A percentile compares a stretch with the other conserved stretches of the same genome.
Conservation (phyloP, 2,113 vertebrate species). For the Cyanistes caeruleus region DNA sequence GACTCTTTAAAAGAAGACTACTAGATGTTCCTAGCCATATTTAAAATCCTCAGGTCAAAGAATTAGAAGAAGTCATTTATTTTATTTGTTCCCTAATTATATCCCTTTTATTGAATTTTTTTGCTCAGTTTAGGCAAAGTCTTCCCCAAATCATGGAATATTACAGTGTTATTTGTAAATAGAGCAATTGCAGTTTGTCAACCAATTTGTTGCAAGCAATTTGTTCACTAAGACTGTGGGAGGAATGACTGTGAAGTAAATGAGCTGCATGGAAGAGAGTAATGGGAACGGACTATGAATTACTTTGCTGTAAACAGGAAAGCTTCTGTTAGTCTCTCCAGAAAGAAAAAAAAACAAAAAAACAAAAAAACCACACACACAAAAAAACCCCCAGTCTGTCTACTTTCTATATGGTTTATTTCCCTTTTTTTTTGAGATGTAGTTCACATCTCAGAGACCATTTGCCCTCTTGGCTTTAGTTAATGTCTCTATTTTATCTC, state of each 20-base stretch:
- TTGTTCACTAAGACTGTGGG: background rate
- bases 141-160: background rate
- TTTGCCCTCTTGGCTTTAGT: background rate
- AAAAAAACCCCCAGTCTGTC: background rate
- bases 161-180: background rate
- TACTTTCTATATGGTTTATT: background rate
- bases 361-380: no score
- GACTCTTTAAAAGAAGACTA: background rate
- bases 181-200: background rate
- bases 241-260: background rate
- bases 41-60: background rate
- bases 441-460: background rate
- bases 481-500: background rate
- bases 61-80: background rate
- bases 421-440: background rate
- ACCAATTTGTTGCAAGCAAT: background rate
- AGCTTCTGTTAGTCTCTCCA: background rate
- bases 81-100: background rate
- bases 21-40: background rate
- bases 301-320: background rate
- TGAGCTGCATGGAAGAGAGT: background rate
- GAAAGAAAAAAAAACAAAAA: background rate
- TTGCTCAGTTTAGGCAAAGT: background rate
- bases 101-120: background rate
- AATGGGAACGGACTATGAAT: background rate